Conservation (phyloP, 2,888 invertebrate genomes). For the Acanthosepion pharaonis region DNA sequence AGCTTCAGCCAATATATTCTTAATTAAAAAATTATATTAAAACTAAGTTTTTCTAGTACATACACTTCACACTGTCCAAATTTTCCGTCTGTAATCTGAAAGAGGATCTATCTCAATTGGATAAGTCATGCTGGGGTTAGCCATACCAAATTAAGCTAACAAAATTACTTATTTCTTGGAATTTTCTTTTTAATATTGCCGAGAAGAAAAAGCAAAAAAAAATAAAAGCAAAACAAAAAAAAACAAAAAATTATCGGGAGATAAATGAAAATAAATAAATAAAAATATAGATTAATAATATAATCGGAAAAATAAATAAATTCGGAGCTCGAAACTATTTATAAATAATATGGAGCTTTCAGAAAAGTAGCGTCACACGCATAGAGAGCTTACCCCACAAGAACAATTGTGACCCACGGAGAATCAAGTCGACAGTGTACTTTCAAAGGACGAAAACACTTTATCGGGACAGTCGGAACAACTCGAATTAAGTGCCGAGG, state of each 20-base stretch:
- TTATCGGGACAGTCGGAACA: neutral
- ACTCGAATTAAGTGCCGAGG: neutral
- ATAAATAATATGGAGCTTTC: too few relatives aligned
- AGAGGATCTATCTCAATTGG: neutral
- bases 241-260: too few relatives aligned
- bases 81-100: neutral
- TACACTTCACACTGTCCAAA: neutral
- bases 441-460: neutral
- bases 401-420: too few relatives aligned
- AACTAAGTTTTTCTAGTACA: neutral
- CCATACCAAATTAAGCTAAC: neutral
- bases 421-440: neutral
- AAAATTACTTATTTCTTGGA: too few relatives aligned
- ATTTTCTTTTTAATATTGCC: too few relatives aligned
- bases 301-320: too few relatives aligned
- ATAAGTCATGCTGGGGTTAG: neutral
- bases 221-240: too few relatives aligned
- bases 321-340: too few relatives aligned
- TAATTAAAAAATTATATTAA: slow-evolving; percentile 33
- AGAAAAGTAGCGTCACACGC: too few relatives aligned
- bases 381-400: neutral
- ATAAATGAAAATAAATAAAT: too few relatives aligned
- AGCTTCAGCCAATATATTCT: neutral
- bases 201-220: too few relatives aligned
- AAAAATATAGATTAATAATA: too few relatives aligned